Evolutionary conservation across 2,888 invertebrate genomes (phyloP).

Genomic region (Cataglyphis altisquamis): DNA sequence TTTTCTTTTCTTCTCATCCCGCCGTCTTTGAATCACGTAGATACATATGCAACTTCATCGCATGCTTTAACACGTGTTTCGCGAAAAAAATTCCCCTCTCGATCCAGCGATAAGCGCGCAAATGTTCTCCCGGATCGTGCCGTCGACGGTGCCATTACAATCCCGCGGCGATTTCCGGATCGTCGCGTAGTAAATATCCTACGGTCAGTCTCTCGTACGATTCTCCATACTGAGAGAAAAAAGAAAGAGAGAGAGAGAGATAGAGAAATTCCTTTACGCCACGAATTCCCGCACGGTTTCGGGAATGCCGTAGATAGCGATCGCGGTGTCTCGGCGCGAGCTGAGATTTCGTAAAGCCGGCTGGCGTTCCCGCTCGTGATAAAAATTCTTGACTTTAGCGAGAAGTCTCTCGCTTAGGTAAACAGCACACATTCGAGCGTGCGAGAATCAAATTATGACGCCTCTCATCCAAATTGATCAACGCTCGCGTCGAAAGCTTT

Average conservation of each 20-base stretch:
- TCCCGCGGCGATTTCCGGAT: constrained; percentile 70
- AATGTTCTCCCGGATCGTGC: constrained; percentile 60
- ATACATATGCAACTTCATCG: constrained; percentile 12
- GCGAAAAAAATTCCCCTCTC: constrained; percentile 80
- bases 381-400: background rate
- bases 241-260: background rate
- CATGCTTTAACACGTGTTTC: constrained; percentile 79
- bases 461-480: background rate
- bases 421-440: background rate
- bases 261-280: constrained; percentile 66
- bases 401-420: constrained; percentile 5
- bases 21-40: background rate
- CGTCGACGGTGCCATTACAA: constrained; percentile 69
- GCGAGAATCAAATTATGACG: background rate
- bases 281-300: constrained; percentile 64
- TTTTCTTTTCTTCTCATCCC: background rate
- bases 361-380: constrained; percentile 2
- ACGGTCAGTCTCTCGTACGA: constrained; percentile 54
- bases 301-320: constrained; percentile 73
- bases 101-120: constrained; percentile 76
- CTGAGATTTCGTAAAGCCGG: constrained; percentile 12
- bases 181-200: constrained; percentile 73
- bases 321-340: constrained; percentile 46
- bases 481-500: background rate
- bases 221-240: constrained; percentile 37